Evolutionary conservation across 2,888 invertebrate species (phyloP), one percentile per base, ranked within the genome.

Genomic region (Pyralis farinalis): DNA sequence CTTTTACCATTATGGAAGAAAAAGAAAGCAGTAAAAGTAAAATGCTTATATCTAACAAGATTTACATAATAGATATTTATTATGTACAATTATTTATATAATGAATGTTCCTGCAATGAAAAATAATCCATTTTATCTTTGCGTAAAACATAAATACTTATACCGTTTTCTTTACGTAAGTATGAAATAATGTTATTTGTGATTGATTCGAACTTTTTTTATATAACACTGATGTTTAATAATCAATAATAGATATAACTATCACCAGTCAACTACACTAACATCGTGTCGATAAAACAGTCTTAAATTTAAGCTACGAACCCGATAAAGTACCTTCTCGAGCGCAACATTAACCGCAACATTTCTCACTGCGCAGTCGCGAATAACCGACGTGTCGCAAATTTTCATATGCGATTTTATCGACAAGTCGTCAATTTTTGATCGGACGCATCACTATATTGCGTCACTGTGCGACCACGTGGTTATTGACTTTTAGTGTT

Each of bases 231-330:
- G n/a, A n/a, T n/a, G n/a, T 56, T 46, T 46, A 51, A 49, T 63
- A 54, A 60, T 55, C 58, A 52, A 58, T 63, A 70, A 67, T 69
- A 64, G 66, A 69, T 63, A 67, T 47, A 40, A 29, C 16, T 31
- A 28, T 28, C 21, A 12, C 21, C 20, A 22, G 28, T 8, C 12
- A 25, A 34, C 42, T 27, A 12, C 40, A 46, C 42, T 40, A 42
- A 27, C 8, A 11, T 52, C 56, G 42, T 55, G 49, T 61, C 58
- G 57, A 60, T 55, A 65, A 58, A 54, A 57, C 54, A 60, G 55
- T 58, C 55, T 56, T 59, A 16, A 51, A 44, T 46, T 47, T 47
- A 46, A 51, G 28, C 31, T 39, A 28, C 21, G 21, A n/a, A n/a
- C 21, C 57, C 63, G 67, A 69, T 71, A 68, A 64, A 55, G 49